These are phyloP conservation scores for Otolemur garnettii DNA, from an alignment of 2,113 vertebrate species.

Conservation along the genomic window DNA sequence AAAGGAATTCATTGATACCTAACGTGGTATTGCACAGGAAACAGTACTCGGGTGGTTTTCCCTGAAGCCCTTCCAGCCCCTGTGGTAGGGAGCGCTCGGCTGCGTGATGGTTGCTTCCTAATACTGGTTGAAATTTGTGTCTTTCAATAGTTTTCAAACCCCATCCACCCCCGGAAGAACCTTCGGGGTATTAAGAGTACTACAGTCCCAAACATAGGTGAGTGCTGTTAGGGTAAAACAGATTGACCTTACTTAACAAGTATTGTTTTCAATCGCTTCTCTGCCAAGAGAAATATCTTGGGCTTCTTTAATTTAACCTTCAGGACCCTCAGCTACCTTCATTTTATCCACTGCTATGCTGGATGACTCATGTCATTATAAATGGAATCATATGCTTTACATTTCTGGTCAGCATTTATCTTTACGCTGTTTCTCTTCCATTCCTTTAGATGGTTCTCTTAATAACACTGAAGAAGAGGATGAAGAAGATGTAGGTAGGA, in stretches of 20 bases:
- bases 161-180: conserved; percentile 74
- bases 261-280: background rate
- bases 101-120: conserved; percentile 49
- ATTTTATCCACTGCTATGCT: background rate
- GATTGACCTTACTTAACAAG: background rate
- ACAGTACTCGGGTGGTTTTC: background rate
- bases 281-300: background rate
- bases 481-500: conserved; percentile 81
- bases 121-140: conserved; percentile 72
- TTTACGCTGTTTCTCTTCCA: conserved; percentile 31
- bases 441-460: conserved; percentile 67
- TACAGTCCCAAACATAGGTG: conserved; percentile 67
- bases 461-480: conserved; percentile 68
- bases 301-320: background rate
- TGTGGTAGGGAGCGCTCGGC: background rate
- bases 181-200: conserved; percentile 70
- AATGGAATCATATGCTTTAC: background rate
- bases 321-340: background rate
- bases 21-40: background rate
- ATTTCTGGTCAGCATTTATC: background rate
- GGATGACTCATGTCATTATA: background rate
- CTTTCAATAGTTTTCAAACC: conserved; percentile 80
- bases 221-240: conserved; percentile 66
- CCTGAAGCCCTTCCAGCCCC: background rate
- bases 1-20: background rate